Evolutionary conservation across 2,113 vertebrate species (phyloP).

Genomic region (human): DNA sequence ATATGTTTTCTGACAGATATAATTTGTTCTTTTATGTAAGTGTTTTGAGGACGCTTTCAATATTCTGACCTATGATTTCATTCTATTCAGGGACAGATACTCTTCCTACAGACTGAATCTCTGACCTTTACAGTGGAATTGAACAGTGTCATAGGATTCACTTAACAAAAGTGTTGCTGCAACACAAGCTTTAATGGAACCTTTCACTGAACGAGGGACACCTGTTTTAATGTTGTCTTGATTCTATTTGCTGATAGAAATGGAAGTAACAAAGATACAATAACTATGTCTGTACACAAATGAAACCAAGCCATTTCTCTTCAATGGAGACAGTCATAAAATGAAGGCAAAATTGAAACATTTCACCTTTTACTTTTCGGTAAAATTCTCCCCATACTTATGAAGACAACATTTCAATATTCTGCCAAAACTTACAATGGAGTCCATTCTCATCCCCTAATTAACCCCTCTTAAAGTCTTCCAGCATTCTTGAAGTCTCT

Average conservation of each 20-base stretch:
- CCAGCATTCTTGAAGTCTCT: slow-evolving; percentile 20
- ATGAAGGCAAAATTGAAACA: slow-evolving; percentile 58
- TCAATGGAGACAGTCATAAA: neutral
- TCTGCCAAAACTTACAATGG: neutral
- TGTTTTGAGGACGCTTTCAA: slow-evolving; percentile 29
- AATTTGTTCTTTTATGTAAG: slow-evolving; percentile 38
- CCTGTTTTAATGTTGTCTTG: neutral
- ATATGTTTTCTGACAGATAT: slow-evolving; percentile 12
- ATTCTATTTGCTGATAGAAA: slow-evolving; percentile 44
- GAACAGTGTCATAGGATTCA: slow-evolving; percentile 55
- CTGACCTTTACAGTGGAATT: slow-evolving; percentile 63
- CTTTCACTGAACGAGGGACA: neutral
- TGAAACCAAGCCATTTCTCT: neutral
- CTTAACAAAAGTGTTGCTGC: slow-evolving; percentile 62
- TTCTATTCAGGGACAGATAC: neutral
- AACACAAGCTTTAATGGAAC: slow-evolving; percentile 23
- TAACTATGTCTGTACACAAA: neutral
- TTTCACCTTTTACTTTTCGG: slow-evolving; percentile 45
- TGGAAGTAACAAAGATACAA: neutral
- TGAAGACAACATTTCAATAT: slow-evolving; percentile 1
- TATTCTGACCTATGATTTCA: slow-evolving; percentile 44
- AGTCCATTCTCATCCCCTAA: neutral
- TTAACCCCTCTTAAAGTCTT: slow-evolving; percentile 20
- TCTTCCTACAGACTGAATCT: slow-evolving; percentile 9
- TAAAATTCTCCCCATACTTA: neutral